Base-by-base conservation (phyloP, 2,113 vertebrate species). In the Zingel zingel region DNA sequence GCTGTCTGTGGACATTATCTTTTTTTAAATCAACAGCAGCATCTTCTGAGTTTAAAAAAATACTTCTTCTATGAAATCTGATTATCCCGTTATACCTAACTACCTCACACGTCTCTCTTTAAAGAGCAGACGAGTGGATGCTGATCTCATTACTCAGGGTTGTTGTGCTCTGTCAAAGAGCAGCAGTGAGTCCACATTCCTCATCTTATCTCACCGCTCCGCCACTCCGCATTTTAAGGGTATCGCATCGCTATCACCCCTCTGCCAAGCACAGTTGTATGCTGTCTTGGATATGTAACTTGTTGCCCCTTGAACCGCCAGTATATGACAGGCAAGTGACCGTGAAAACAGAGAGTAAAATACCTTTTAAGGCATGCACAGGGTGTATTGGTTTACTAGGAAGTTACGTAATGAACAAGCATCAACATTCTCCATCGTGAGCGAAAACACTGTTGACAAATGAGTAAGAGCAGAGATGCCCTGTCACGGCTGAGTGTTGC, bases 341-440 rank as follows among this genome's bases (percentile, higher is more conserved):
- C 25, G 23, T 77, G 48, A 81, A 75, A 86, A 83, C 68, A 69
- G 25, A 72, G 54, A 61, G 56, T 84, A 82, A 82, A 88, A 92
- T 93, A 90, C 75, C 54, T 48, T 1, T 6, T 58, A 51, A 59
- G 82, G 59, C 54, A 51, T 23, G 66, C 27, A 59, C 23, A 21
- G 25, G 18, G 15, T 8, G 59, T 39, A 76, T 77, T 30, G 23
- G n/a, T 59, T 88, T 82, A 81, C 39, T 1, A 66, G 67, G 43
- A 78, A 81, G 89, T 87, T 85, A 67, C 25, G 71, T 80, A 68
- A 85, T 7, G 45, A 68, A 45, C 33, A 12, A 80, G 71, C 47
- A 39, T 71, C 50, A 19, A 79, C 72, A 80, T 79, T 80, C 36
- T n/a, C 57, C 47, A 50, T 43, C 1, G 0, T 45, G 73, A 84